Base-by-base conservation (phyloP, 2,113 vertebrate species). In the Podilymbus podiceps region DNA sequence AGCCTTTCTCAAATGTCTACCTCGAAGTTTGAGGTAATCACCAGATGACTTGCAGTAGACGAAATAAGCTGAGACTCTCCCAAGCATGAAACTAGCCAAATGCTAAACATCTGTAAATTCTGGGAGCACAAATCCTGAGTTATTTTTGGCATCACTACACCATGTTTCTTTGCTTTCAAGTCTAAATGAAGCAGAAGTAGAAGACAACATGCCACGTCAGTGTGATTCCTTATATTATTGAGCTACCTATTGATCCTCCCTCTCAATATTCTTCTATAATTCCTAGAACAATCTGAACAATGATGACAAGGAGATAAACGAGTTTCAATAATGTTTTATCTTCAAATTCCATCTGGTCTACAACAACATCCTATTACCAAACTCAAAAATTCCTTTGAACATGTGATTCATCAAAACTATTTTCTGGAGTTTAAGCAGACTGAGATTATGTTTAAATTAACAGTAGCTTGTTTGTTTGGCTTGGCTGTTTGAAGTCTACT, bases 1-100 rank as follows among this genome's bases (percentile, higher is more conserved):
- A 60, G 62, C 21, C 24, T 93, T 82, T 77, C 86, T 47, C 49
- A 93, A 62, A 38, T 31, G 27, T 33, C 28, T 75, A 35, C 49
- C 71, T 91, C 50, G 87, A 90, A 88, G 42, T 47, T 66, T 87
- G 42, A 94, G 12, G 16, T 47, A 87, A 95, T 89, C 90, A 85
- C 15, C 49, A 84, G 60, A 52, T 38, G 27, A 56, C 80, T 81
- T 88, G 81, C 17, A 74, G 49, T 77, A 91, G 95, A 77, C 28
- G 71, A 72, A 95, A 83, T 63, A 85, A 96, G 53, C n/a, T 67
- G 71, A 92, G 40, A 95, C 38, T 86, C n/a, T 68, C 62, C 38
- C 80, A 95, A 93, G 69, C 47, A 88, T n/a, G 53, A 95, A 77
- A 91, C n/a, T 33, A 90, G 78, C 12, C 93, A 95, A 95, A 83